Base-by-base conservation (phyloP, 2,113 vertebrate species). In the Aleadryas rufinucha region DNA sequence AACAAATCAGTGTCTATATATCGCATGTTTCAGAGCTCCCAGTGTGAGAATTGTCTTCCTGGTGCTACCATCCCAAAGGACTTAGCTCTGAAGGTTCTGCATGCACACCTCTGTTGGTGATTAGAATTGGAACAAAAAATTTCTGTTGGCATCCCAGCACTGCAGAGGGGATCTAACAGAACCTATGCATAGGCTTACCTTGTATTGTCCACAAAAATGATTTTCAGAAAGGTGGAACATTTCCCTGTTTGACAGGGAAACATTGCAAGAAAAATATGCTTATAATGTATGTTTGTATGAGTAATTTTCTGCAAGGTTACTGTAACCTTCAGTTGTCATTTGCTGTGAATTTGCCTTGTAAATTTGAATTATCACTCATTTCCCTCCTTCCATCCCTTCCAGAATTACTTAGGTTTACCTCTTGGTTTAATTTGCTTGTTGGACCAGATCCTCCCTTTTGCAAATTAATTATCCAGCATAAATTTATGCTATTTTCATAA, bases 341-440 rank as follows among this genome's bases (percentile, higher is more conserved):
- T 92, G n/a, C 28, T 37, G 39, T 56, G 22, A 87, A 85, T 93
- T 93, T 95, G 47, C 52, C 64, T 95, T 95, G 76, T 44, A 82
- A 87, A 95, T 93, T 78, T 90, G 84, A 92, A 78, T 86, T 83
- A 88, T 86, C 63, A 80, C 21, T 85, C 22, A 77, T 52, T 93
- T 94, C 31, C 56, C 39, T 72, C 39, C 50, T 90, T 91, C 45
- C 30, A 50, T 77, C 30, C 50, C 39, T 94, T 85, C 31, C 31
- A 52, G 83, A 90, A 93, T 90, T 84, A 91, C n/a, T 89, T 64
- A 92, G 68, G 35, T 84, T 93, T 95, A 60, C 44, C 56, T 86
- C 76, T 88, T 76, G 86, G 45, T 96, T 95, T 90, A 90, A 95
- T 94, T 89, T 94, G 92, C 7, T 81, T 94, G 28, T 90, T 94